These are phyloP conservation scores for Cygnus atratus DNA, from an alignment of 2,113 vertebrate genomes.

Conservation along the genomic window DNA sequence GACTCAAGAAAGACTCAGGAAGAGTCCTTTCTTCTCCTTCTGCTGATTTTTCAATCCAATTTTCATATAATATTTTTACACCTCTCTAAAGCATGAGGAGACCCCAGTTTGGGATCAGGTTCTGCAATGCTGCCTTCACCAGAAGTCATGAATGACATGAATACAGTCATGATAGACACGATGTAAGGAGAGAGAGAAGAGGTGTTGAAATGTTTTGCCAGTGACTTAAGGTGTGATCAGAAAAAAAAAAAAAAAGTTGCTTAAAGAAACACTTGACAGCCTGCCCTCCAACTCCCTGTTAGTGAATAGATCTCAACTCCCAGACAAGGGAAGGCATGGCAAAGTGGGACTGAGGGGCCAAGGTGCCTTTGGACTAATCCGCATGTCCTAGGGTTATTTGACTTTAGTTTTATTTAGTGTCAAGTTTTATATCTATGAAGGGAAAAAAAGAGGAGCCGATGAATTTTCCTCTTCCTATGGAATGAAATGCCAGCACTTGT, in stretches of 20 bases:
- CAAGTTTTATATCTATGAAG: background rate
- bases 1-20: no score
- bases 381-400: background rate
- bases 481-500: conserved; percentile 63
- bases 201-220: background rate
- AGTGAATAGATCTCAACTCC: background rate
- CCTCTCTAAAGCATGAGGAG: background rate
- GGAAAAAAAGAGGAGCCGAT: background rate
- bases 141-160: background rate
- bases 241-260: background rate
- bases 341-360: background rate
- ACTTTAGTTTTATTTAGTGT: conserved; percentile 16
- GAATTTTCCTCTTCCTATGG: conserved; percentile 32
- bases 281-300: background rate
- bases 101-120: background rate
- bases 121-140: background rate
- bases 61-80: background rate
- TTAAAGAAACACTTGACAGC: background rate
- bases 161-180: background rate
- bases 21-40: background rate
- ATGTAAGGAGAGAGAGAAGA: background rate
- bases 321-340: background rate
- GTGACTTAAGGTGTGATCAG: accelerated
- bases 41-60: background rate
- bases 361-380: background rate